Base-by-base conservation (phyloP, 1,140 invertebrate genomes). In the Drosophila grimshawi region DNA sequence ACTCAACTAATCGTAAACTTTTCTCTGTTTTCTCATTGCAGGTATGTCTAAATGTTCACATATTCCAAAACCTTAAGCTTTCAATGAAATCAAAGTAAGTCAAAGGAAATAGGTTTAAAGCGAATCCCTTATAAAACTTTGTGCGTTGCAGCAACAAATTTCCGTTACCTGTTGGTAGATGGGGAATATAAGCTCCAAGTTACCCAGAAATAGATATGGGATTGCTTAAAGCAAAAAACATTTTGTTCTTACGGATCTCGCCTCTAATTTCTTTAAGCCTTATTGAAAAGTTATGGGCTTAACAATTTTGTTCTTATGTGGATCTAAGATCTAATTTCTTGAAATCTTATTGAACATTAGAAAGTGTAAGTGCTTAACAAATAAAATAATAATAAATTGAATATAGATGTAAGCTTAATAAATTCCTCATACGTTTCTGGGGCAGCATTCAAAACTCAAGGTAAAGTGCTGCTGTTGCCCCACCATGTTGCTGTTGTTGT, bases 31-130 rank as follows among this genome's bases (percentile, higher is more conserved):
- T 80, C 32, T 81, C 60, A 5, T 81, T 81, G 5, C 79, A 81
- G 80, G 80, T 81, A 76, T 77, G 79, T 81, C 68, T 68, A 57
- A 62, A 49, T 60, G 29, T 29, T 56, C 30, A 27, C 4, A 32
- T 51, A 35, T 55, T 27, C 19, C 39, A 66, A 37, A 30, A 10
- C 5, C 27, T 56, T 30, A 3, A 33, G 10, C 8, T 10, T 4
- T n/a, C 30, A 66, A 56, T 55, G 32, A 61, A 33, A 3, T n/a
- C 39, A n/a, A 10, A 11, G 78, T 70, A 76, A 49, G 43, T 55
- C n/a, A 33, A 30, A 33, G 11, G 3, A 46, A 71, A 30, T 10
- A 43, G 33, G 30, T 29, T 39, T 62, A 45, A 59, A 59, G 19
- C 56, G 45, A 48, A 41, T 30, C 43, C 29, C 11, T 48, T 48